phyloP scores from a whole-genome alignment of 2,888 invertebrate genomes.

The Trachelus troglodyta region DNA sequence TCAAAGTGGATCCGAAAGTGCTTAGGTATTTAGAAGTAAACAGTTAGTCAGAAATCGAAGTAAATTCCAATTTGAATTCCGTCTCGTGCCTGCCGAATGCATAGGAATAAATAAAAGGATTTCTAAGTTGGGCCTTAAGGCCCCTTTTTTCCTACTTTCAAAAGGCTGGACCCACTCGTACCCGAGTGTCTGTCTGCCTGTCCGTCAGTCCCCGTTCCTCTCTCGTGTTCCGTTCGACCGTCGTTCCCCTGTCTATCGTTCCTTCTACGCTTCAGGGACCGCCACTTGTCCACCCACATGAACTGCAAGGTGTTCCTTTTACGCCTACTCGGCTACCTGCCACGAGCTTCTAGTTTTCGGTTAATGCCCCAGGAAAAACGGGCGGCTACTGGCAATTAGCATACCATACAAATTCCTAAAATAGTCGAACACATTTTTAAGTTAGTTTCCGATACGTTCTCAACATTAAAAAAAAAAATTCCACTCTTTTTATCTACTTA shows the following conservation, averaged over 20 bases:
- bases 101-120: background rate
- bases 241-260: slow-evolving; percentile 5
- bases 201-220: background rate
- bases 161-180: slow-evolving; percentile 8
- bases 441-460: background rate
- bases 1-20: background rate
- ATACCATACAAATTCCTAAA: slow-evolving; percentile 11
- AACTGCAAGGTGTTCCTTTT: slow-evolving; percentile 36
- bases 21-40: background rate
- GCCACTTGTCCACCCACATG: slow-evolving; percentile 43
- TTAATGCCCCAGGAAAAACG: slow-evolving; percentile 17
- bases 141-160: background rate
- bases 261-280: background rate
- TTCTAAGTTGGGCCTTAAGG: background rate
- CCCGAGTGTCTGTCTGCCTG: background rate
- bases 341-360: slow-evolving; percentile 19
- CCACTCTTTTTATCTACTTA: background rate
- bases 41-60: background rate
- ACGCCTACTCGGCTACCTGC: slow-evolving; percentile 19
- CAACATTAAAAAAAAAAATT: background rate
- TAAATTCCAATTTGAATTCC: background rate
- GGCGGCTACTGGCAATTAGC: slow-evolving; percentile 21
- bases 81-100: background rate
- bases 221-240: background rate
- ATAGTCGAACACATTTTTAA: no score